Base-by-base conservation (phyloP, 2,797 vertebrate genomes). In the Tinamus major region DNA sequence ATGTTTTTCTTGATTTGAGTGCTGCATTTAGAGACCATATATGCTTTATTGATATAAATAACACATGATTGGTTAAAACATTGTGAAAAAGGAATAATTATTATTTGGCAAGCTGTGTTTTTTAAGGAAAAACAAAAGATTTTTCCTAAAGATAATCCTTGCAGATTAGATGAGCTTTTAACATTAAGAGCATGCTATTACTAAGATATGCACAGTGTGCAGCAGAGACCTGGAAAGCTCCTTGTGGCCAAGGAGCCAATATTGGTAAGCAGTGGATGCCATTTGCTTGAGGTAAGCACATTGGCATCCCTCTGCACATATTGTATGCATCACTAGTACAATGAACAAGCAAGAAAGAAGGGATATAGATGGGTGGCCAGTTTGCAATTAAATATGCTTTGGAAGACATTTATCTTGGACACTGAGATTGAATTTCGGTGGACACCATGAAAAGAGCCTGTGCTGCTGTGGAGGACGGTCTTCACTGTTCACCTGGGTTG, bases 201-300 rank as follows among this genome's bases (percentile, higher is more conserved):
- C 93, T 92, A 94, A 96, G 70, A 79, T 55, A 68, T 17, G 42
- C 51, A 92, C 31, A 82, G 41, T 65, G 92, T 68, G 59, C 71
- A 96, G 78, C 49, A 95, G 89, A 95, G 85, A 94, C 76, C 74
- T 95, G 82, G 95, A 96, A 96, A 96, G 94, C 90, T 92, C 94
- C 96, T 92, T 95, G 95, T 95, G 94, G 90, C 89, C 95, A 95
- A 93, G 92, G 91, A 35, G 35, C 35, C 35, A 35, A 95, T 95
- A 90, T 89, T 94, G 93, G 94, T 94, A 95, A 94, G 86, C 93
- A 93, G 82, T 75, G 71, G 87, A 93, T 95, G 94, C 87, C 91
- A 78, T 93, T 76, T 87, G 94, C 92, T 90, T 79, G 91, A 59
- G 89, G 84, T 89, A 76, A 80, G 90, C 62, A 21, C 44, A 85